Percentiles rank a stretch among this genome's conserved stretches.
Conservation (phyloP, 92 coral and sea anemone genomes). For the Plumapathes pennacea region DNA sequence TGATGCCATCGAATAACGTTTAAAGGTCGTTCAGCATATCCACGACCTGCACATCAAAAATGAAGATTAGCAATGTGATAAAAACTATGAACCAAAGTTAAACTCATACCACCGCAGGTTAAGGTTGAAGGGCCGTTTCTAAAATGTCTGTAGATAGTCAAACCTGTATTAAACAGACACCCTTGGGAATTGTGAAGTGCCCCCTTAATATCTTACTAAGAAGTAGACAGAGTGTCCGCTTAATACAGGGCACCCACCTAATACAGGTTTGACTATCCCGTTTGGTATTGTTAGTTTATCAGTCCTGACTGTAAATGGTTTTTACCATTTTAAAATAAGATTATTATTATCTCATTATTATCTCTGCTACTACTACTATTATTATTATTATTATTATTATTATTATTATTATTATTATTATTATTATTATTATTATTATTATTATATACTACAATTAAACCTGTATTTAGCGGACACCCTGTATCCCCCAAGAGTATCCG, state of each 20-base stretch:
- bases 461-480: too few species aligned
- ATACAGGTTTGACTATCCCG: background rate
- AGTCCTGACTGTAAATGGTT: too few species aligned
- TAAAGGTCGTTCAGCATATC: constrained; percentile 87
- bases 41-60: constrained; percentile 60
- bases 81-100: background rate
- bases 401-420: too few species aligned
- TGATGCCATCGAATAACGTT: constrained; percentile 92
- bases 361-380: too few species aligned
- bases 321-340: too few species aligned
- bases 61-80: background rate
- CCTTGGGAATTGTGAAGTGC: background rate
- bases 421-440: too few species aligned
- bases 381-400: too few species aligned
- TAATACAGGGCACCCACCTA: background rate
- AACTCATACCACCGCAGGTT: background rate
- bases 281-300: too few species aligned
- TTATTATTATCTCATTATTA: too few species aligned
- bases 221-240: background rate
- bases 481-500: too few species aligned
- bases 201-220: background rate
- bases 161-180: background rate
- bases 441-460: too few species aligned
- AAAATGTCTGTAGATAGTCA: background rate
- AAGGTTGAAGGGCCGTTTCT: background rate